A percentile compares a stretch with the other conserved stretches of the same genome.
Evolutionary conservation across 2,113 vertebrate genomes (phyloP).

Genomic region (Seriola aureovittata): DNA sequence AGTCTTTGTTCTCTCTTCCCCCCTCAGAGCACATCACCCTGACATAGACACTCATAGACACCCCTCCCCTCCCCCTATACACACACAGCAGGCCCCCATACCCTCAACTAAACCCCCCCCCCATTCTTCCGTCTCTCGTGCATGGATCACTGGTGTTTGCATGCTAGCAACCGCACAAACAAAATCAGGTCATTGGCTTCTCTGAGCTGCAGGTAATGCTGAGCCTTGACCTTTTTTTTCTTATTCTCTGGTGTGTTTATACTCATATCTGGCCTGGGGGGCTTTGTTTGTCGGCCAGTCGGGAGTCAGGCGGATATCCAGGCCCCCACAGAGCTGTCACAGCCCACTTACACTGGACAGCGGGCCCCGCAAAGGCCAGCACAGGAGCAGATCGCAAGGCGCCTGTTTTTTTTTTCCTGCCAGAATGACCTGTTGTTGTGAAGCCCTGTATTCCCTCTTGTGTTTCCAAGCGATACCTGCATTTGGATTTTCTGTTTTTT

Average conservation of each 20-base stretch:
- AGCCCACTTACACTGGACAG: constrained; percentile 44
- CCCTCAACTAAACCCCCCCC: neutral
- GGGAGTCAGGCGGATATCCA: constrained; percentile 28
- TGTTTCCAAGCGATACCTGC: too few species aligned
- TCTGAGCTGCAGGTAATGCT: constrained; percentile 62
- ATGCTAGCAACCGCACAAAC: constrained; percentile 43
- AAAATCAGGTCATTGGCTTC: constrained; percentile 74
- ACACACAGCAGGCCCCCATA: neutral
- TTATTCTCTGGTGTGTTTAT: constrained; percentile 54
- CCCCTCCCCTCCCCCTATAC: neutral
- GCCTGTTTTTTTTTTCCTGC: too few species aligned
- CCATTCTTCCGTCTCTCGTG: neutral
- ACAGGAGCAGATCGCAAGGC: constrained; percentile 5
- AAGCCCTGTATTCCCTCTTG: too few species aligned
- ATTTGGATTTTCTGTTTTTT: too few species aligned
- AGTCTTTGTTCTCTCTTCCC: neutral
- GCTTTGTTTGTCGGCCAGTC: constrained; percentile 30
- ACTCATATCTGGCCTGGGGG: constrained; percentile 27
- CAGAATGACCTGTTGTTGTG: too few species aligned
- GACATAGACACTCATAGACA: neutral
- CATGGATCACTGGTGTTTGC: constrained; percentile 73
- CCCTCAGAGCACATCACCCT: neutral
- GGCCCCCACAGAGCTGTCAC: constrained; percentile 30
- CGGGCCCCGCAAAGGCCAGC: constrained; percentile 14
- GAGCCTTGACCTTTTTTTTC: constrained; percentile 66